These are phyloP conservation scores for Gallinago solitaria DNA, from an alignment of 2,797 vertebrate genomes.

Conservation along the genomic window DNA sequence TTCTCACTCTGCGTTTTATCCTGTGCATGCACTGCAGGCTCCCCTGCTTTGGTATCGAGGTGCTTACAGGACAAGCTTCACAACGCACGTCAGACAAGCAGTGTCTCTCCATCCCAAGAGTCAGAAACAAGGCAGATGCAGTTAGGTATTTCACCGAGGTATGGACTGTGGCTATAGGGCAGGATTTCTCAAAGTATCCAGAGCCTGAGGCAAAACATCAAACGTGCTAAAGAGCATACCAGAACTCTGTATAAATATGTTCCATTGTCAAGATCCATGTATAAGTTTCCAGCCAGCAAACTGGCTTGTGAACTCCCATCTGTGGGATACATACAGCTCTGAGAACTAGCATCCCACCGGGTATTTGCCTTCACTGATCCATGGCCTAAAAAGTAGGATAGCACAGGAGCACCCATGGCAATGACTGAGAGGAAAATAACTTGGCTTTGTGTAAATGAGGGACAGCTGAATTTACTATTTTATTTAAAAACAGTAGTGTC, in stretches of 20 bases:
- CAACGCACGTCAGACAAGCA: background rate
- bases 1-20: background rate
- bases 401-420: background rate
- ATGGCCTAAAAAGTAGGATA: background rate
- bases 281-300: conserved; percentile 56
- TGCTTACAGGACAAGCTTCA: background rate
- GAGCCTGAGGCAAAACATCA: conserved; percentile 47
- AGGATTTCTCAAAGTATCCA: conserved; percentile 15
- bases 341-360: conserved; percentile 10
- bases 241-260: conserved; percentile 57
- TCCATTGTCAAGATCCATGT: conserved; percentile 55
- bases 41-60: background rate
- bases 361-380: conserved; percentile 6
- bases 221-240: conserved; percentile 31
- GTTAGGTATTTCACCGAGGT: background rate
- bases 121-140: background rate
- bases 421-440: background rate
- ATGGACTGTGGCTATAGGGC: background rate
- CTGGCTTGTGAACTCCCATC: conserved; percentile 30
- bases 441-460: background rate
- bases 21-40: background rate
- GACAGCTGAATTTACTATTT: background rate
- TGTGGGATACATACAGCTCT: conserved; percentile 5
- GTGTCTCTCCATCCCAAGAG: background rate
- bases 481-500: background rate